Evolutionary conservation across 2,888 invertebrate genomes (phyloP).

Genomic region (Ichneumon xanthorius): DNA sequence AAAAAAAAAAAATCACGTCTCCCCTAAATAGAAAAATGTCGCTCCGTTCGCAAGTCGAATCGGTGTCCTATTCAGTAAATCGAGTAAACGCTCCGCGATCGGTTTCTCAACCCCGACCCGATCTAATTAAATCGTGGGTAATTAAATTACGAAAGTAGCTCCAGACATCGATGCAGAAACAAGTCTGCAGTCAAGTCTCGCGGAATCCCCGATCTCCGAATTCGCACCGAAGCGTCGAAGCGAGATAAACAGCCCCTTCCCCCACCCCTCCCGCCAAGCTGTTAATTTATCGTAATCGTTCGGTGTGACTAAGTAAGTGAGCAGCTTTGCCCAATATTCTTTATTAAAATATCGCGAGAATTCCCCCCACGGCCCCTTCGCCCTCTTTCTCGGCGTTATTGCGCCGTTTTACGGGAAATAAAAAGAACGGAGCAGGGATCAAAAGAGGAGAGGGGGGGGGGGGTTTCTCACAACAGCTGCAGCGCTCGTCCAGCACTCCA

Average conservation of each 20-base stretch:
- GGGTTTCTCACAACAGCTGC: slow-evolving; percentile 32
- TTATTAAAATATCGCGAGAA: slow-evolving; percentile 80
- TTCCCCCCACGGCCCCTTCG: slow-evolving; percentile 42
- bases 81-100: neutral
- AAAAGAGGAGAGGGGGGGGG: too few relatives aligned
- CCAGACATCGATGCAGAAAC: neutral
- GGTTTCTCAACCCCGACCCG: neutral
- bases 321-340: slow-evolving; percentile 78
- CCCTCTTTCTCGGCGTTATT: slow-evolving; percentile 41
- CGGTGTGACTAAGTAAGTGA: slow-evolving; percentile 81
- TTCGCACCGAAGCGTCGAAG: slow-evolving; percentile 13
- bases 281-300: slow-evolving; percentile 81
- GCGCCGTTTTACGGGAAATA: slow-evolving; percentile 16
- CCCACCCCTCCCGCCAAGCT: slow-evolving; percentile 52
- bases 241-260: neutral
- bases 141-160: slow-evolving; percentile 30
- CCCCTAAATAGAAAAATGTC: neutral
- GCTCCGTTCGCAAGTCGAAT: neutral
- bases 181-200: neutral
- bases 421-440: neutral
- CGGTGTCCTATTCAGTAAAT: too few relatives aligned
- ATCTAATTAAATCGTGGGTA: slow-evolving; percentile 41
- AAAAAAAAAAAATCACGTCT: too few relatives aligned
- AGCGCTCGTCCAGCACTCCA: neutral
- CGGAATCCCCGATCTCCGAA: neutral